Evolutionary conservation across 1,140 invertebrate genomes (phyloP), one percentile per base, ranked within the genome.

Genomic region (Drosophila sp.): DNA sequence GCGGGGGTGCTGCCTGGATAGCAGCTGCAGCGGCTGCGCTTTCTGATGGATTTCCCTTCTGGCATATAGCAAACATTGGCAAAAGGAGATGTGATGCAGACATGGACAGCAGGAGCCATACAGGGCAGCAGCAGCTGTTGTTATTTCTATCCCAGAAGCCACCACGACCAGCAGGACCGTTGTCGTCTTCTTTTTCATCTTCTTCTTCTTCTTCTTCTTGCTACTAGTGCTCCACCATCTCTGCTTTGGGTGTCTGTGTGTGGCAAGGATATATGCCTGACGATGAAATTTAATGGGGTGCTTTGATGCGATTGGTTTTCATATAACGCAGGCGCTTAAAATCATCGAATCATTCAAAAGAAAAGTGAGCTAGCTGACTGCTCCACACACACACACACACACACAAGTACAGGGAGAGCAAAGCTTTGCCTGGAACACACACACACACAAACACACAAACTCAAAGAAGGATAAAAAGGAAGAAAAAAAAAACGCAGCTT

Each of bases 261-360:
- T 56, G 78, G 75, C 78, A 85, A 89, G 85, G 85, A 89, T 89
- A 91, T 90, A 91, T 91, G 86, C 82, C 84, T 91, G 90, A 90
- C 87, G 90, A 91, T 91, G 90, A 91, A 91, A 91, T 92, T 92
- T 92, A 92, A 92, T 92, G 91, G 91, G 91, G 91, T 92, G 91
- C 91, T 92, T 92, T 92, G 91, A 92, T 92, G 91, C 91, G 91
- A 92, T 92, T 92, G 91, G 91, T 92, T 92, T 92, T 91, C 90
- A 92, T 91, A 92, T 92, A 92, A 91, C 91, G 91, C 91, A 92
- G 91, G 90, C 91, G 91, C 91, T 92, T 92, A 91, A 92, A 92
- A 92, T 92, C 91, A 92, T 92, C 91, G 91, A 92, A 92, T 92
- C 91, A 91, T 91, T 91, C 90, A 90, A 90, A 91, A 90, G 89